phyloP scores from a whole-genome alignment of 1,140 invertebrate genomes.

The Cyclina sinensis region DNA sequence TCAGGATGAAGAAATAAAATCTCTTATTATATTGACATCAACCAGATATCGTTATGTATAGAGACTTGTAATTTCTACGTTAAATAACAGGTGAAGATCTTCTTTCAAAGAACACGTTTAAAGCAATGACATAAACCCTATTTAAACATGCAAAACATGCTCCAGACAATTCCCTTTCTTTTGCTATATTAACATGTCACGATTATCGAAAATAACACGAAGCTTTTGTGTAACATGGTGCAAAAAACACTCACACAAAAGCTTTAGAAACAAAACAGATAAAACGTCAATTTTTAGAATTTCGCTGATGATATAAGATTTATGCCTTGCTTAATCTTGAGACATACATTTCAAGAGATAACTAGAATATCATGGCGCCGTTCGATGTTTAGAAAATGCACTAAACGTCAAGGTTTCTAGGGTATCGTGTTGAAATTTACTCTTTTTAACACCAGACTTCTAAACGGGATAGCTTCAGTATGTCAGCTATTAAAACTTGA shows the following conservation, averaged over 20 bases:
- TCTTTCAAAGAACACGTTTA: too few relatives aligned
- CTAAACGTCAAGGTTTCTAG: conserved; percentile 29
- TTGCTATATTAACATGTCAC: not conserved
- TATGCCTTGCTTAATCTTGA: conserved; percentile 20
- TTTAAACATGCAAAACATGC: too few relatives aligned
- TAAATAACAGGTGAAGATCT: too few relatives aligned
- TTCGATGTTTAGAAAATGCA: not conserved
- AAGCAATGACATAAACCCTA: too few relatives aligned
- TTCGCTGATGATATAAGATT: conserved; percentile 50
- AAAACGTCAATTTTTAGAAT: conserved; percentile 27
- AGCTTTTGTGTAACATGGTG: not conserved
- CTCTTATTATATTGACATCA: too few relatives aligned
- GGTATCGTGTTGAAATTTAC: conserved; percentile 35
- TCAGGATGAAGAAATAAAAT: too few relatives aligned
- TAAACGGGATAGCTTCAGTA: conserved; percentile 2
- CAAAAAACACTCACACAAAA: not conserved
- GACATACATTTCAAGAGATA: conserved; percentile 13
- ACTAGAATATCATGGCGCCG: conserved; percentile 32
- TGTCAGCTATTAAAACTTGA: conserved; percentile 50
- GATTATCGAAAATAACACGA: not conserved
- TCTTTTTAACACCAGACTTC: conserved; percentile 12
- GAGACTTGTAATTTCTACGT: too few relatives aligned
- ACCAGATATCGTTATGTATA: too few relatives aligned
- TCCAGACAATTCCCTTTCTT: too few relatives aligned
- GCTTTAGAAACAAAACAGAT: not conserved